phyloP scores from a whole-genome alignment of 2,888 invertebrate genomes.

The Scaptodrosophila latifasciaeformis region DNA sequence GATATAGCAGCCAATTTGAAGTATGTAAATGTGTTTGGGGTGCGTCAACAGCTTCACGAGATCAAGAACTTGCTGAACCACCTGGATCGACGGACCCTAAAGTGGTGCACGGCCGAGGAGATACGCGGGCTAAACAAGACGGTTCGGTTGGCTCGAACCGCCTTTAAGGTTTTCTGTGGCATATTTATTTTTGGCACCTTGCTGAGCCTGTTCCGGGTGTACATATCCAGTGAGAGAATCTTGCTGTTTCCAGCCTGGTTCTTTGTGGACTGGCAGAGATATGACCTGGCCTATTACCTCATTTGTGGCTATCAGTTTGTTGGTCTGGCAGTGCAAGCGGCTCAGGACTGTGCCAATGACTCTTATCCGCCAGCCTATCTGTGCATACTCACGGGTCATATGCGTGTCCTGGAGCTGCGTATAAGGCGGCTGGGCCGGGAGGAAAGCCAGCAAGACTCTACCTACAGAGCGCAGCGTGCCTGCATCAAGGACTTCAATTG shows the following conservation, averaged over 20 bases:
- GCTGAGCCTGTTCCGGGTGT: conserved; percentile 54
- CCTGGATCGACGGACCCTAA: conserved; percentile 33
- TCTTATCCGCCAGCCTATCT: conserved; percentile 71
- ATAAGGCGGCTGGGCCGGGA: conserved; percentile 51
- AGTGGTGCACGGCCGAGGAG: conserved; percentile 38
- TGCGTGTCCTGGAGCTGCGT: conserved; percentile 61
- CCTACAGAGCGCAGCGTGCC: conserved; percentile 41
- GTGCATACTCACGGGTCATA: conserved; percentile 64
- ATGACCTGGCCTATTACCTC: conserved; percentile 35
- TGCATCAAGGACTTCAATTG: conserved; percentile 65
- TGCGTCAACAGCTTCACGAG: conserved; percentile 49
- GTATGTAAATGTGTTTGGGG: conserved; percentile 63
- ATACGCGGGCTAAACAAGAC: conserved; percentile 37
- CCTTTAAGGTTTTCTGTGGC: conserved; percentile 54
- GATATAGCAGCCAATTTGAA: conserved; percentile 68
- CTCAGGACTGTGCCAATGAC: conserved; percentile 69
- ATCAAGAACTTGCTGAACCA: conserved; percentile 38
- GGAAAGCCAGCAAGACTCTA: background rate
- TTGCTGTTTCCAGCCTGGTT: conserved; percentile 72
- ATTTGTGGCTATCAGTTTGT: conserved; percentile 61
- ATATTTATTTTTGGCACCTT: conserved; percentile 57
- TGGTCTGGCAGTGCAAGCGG: conserved; percentile 60
- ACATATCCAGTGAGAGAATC: conserved; percentile 36
- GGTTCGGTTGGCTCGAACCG: conserved; percentile 39
- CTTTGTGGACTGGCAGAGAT: conserved; percentile 58